These are phyloP conservation scores for Clytia hemisphaerica DNA, from an alignment of 30 jellyfish, hydroid and myxozoan genomes.

Conservation along the genomic window DNA sequence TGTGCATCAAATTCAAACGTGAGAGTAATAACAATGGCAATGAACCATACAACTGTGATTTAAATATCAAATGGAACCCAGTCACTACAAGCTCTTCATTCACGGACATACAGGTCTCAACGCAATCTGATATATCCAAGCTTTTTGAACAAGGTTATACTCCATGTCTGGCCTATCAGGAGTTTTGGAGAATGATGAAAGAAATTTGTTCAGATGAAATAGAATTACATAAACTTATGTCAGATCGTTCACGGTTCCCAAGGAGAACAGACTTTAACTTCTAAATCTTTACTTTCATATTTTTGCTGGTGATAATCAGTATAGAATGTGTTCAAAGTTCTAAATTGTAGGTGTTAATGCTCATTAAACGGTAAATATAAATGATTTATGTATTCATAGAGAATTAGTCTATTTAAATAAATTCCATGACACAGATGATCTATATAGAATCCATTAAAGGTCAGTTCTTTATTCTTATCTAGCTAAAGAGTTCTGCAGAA, in stretches of 20 bases:
- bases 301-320: too few species aligned
- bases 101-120: background rate
- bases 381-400: too few species aligned
- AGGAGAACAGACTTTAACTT: conserved; percentile 5
- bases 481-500: background rate
- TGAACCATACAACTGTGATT: background rate
- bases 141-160: background rate
- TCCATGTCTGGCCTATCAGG: conserved; percentile 10
- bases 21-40: background rate
- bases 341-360: too few species aligned
- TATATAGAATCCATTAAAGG: too few species aligned
- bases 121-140: background rate
- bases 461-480: too few species aligned
- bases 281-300: too few species aligned
- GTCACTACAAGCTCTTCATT: conserved; percentile 11
- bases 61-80: conserved; percentile 18
- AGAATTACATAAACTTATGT: background rate
- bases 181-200: background rate
- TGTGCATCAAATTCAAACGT: background rate
- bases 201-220: background rate
- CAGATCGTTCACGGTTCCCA: conserved; percentile 12
- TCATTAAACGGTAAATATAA: too few species aligned
- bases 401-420: too few species aligned
- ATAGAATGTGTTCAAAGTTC: too few species aligned
- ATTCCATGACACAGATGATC: too few species aligned